Evolutionary conservation across 2,888 invertebrate genomes (phyloP).

Genomic region (Lapara coniferarum): DNA sequence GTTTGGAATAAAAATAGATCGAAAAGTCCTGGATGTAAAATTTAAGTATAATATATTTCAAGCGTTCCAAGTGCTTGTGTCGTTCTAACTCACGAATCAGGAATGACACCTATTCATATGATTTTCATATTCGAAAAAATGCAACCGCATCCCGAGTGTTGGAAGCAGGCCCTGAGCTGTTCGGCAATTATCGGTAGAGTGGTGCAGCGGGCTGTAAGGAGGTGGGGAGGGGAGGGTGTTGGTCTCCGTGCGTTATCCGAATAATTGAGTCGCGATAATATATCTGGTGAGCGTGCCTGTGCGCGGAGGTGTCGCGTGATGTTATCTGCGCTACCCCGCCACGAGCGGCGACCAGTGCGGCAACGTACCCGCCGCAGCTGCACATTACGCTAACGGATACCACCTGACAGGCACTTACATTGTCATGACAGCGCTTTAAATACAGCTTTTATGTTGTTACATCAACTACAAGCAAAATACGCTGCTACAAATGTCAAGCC

Average conservation of each 20-base stretch:
- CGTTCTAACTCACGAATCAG: too few species aligned
- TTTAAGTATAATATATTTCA: too few species aligned
- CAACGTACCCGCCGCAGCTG: background rate
- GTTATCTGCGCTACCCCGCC: background rate
- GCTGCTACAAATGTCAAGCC: too few species aligned
- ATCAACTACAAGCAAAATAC: too few species aligned
- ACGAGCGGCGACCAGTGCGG: background rate
- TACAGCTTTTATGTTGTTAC: too few species aligned
- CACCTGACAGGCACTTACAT: background rate
- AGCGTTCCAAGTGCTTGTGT: background rate
- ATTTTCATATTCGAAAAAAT: too few species aligned
- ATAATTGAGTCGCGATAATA: slow-evolving; percentile 55
- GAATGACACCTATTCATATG: too few species aligned
- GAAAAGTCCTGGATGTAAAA: too few species aligned
- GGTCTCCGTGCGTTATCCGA: slow-evolving; percentile 42
- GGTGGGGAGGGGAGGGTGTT: background rate
- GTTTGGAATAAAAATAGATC: too few species aligned
- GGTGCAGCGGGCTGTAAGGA: background rate
- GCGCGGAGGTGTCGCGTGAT: slow-evolving; percentile 24
- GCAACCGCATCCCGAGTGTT: background rate
- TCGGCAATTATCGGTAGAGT: background rate
- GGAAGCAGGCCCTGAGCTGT: background rate
- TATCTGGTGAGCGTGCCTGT: slow-evolving; percentile 42
- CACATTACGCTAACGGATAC: too few species aligned
- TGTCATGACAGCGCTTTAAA: too few species aligned